Evolutionary conservation across 2,888 invertebrate genomes (phyloP), one percentile per base, ranked within the genome.

Genomic region (Metopia argyrocephala): DNA sequence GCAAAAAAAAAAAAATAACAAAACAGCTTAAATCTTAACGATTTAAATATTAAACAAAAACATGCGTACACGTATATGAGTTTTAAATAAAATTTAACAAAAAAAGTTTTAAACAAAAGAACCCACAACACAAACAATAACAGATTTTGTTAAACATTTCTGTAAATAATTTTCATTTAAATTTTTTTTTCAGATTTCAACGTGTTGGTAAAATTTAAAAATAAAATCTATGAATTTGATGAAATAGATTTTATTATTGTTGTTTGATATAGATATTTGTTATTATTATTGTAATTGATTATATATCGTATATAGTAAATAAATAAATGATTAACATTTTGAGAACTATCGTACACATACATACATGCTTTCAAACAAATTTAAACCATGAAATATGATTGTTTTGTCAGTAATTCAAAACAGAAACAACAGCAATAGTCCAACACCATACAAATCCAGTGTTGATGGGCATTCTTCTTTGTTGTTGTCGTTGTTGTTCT

Each of bases 331-430:
- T 38, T 15, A 38, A 15, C 38, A 9, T 25, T 74, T 66, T 66
- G 61, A 78, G 70, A 70, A 81, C 74, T n/a, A n/a, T n/a, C n/a
- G n/a, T n/a, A n/a, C n/a, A n/a, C n/a, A n/a, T n/a, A n/a, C n/a
- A n/a, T n/a, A n/a, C n/a, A n/a, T n/a, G 78, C 81, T 78, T 81
- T 74, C 78, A 78, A 81, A 78, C 81, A 81, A 81, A 81, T 81
- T 81, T 54, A 66, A 78, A 56, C 74, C 69, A 81, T 81, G 81
- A 81, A 81, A 81, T 81, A 81, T 81, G 81, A 81, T n/a, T 81
- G 81, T 78, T 81, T 81, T 81, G 81, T 81, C 81, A 81, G 81
- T 66, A 75, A 74, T 66, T 75, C 66, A 70, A 50, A 75, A 21
- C 1, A 38, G 2, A 57, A 57, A 12, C 48, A 52, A 50, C 61